Base-by-base conservation (phyloP, 2,888 invertebrate genomes). In the Drosophila conformis region DNA sequence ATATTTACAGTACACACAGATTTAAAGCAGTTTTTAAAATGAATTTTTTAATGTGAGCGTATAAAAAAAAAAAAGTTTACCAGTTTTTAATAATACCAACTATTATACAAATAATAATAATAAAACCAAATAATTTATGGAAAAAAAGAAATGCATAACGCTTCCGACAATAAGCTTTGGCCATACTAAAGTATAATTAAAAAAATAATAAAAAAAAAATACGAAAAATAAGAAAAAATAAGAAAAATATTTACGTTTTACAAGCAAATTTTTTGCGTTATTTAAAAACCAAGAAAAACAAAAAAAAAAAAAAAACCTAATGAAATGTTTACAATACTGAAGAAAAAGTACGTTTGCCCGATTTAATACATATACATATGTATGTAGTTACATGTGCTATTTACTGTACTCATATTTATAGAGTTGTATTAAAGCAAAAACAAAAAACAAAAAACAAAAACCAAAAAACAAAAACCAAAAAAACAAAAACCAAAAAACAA, bases 141-240 rank as follows among this genome's bases (percentile, higher is more conserved):
- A 77, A 73, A 66, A 71, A 62, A 82, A 81, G 76, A 82, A 85
- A 80, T 90, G 87, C 88, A 90, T 90, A 91, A 91, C 91, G 92
- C 92, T 92, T 92, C 91, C 90, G 92, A 92, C 92, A 92, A 92
- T 92, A 92, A 92, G 92, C 92, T 92, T 92, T 92, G 90, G 92
- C 92, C 92, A 92, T 90, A 89, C 87, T 78, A 76, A 83, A 75
- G 61, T 66, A 66, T 69, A 80, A 69, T 78, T 76, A 70, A 64
- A 67, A 62, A 58, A 69, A 59, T 54, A 53, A 57, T 56, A 61
- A 69, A 0, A 42, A 29, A 61, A 66, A 65, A 59, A 69, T 65
- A 56, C 33, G 61, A 60, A 61, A 69, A 8, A 48, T 54, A 48
- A 60, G 46, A 51, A 60, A 61, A 69, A 8, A 48, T 54, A 48